Evolutionary conservation across 2,888 invertebrate species (phyloP).

Genomic region (Julus scanicus): DNA sequence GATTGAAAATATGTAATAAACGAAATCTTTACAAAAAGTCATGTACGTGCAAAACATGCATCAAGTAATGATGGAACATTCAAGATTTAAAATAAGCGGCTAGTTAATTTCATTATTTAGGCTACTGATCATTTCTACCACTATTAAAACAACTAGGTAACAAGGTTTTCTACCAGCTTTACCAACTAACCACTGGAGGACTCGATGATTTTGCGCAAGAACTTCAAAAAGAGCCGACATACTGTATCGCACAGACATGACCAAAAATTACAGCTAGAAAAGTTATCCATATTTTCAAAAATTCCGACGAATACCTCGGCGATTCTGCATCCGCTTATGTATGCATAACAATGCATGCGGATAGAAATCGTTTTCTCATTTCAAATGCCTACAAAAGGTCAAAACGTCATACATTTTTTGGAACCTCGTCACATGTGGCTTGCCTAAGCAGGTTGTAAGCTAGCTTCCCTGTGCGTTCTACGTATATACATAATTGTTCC

Average conservation of each 20-base stretch:
- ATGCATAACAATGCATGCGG: not conserved
- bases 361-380: not conserved
- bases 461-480: not conserved
- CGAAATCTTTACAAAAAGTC: no score
- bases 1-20: no score
- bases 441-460: not conserved
- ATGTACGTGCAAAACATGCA: no score
- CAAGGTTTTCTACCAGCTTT: not conserved
- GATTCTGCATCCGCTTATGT: not conserved
- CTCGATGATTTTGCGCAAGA: not conserved
- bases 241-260: not conserved
- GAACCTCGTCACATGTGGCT: not conserved
- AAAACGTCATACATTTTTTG: not conserved
- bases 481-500: not conserved
- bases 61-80: no score
- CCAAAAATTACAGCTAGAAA: not conserved
- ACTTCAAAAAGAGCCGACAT: not conserved
- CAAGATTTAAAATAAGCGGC: no score
- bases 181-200: not conserved
- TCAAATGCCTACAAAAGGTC: slow-evolving; percentile 4
- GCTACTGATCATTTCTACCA: not conserved
- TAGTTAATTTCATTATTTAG: not conserved
- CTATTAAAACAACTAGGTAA: not conserved
- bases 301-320: not conserved
- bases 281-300: not conserved